Evolutionary conservation across 2,888 invertebrate species (phyloP).

Genomic region (Archips xylosteana): DNA sequence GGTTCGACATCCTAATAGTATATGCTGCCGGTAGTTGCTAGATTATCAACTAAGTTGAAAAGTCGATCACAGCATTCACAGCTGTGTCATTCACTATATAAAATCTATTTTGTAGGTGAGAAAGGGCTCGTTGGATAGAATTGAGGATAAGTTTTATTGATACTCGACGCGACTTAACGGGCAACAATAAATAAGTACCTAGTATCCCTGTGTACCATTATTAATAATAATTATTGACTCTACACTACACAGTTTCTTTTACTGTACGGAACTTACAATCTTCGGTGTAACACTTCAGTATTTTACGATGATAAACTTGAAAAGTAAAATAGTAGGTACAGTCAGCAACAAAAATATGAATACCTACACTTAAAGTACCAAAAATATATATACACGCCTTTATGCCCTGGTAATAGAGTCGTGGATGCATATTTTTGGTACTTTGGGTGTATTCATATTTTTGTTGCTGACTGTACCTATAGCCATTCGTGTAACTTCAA

Average conservation of each 20-base stretch:
- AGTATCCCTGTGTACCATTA: background rate
- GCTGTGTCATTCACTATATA: constrained; percentile 11
- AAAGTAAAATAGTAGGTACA: background rate
- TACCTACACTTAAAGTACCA: too few relatives aligned
- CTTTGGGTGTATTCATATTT: too few relatives aligned
- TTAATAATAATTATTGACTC: too few relatives aligned
- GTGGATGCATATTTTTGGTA: too few relatives aligned
- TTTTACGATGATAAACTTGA: background rate
- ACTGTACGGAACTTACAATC: background rate
- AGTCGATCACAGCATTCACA: constrained; percentile 20
- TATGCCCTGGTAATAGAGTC: too few relatives aligned
- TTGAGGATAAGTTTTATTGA: background rate
- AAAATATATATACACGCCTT: too few relatives aligned
- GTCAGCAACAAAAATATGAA: too few relatives aligned
- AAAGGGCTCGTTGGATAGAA: background rate
- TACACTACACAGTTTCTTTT: background rate
- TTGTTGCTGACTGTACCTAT: too few relatives aligned
- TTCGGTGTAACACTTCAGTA: background rate
- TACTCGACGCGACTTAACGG: background rate
- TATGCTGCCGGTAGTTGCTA: background rate
- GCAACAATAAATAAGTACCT: background rate
- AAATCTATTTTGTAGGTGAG: background rate
- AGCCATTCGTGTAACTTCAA: too few relatives aligned
- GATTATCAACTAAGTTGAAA: constrained; percentile 23
- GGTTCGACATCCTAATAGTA: constrained; percentile 13